A percentile compares a stretch with the other conserved stretches of the same genome.
Evolutionary conservation across 2,797 vertebrate genomes (phyloP).

Genomic region (Valencia hispanica): DNA sequence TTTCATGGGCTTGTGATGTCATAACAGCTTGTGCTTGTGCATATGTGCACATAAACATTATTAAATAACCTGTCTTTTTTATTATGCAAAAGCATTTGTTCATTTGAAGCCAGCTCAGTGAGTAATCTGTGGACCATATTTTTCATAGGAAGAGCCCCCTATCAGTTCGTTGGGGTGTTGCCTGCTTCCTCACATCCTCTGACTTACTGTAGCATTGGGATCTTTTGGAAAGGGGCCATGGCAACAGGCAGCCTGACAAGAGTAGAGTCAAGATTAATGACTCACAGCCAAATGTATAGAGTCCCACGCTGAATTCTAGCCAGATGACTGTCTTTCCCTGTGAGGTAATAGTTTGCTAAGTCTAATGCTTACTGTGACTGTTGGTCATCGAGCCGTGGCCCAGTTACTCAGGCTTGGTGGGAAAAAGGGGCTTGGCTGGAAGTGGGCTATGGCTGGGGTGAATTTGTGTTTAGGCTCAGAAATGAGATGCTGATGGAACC

Average conservation of each 20-base stretch:
- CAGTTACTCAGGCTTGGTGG: slow-evolving; percentile 54
- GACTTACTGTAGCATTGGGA: slow-evolving; percentile 57
- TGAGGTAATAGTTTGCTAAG: slow-evolving; percentile 79
- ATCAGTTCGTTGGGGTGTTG: slow-evolving; percentile 47
- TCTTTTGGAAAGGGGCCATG: slow-evolving; percentile 60
- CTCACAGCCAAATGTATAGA: slow-evolving; percentile 66
- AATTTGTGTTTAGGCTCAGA: slow-evolving; percentile 25
- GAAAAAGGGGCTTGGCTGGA: slow-evolving; percentile 46
- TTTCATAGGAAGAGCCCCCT: slow-evolving; percentile 44
- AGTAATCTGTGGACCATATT: slow-evolving; percentile 40
- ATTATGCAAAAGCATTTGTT: slow-evolving; percentile 17
- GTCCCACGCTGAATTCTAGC: slow-evolving; percentile 63
- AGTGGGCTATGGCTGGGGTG: slow-evolving; percentile 30
- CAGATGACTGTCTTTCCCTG: slow-evolving; percentile 77
- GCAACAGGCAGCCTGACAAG: slow-evolving; percentile 66
- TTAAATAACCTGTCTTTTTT: slow-evolving; percentile 40
- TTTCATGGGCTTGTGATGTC: slow-evolving; percentile 40
- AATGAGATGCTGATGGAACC: slow-evolving; percentile 32
- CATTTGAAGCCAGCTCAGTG: slow-evolving; percentile 9
- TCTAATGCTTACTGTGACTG: slow-evolving; percentile 63
- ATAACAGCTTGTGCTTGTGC: slow-evolving; percentile 9
- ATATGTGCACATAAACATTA: slow-evolving; percentile 1
- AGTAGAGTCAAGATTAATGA: slow-evolving; percentile 75
- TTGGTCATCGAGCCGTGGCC: slow-evolving; percentile 61
- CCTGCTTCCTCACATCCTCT: slow-evolving; percentile 53